Conservation (phyloP, 2,797 vertebrate species). For the Serranus cabrilla region DNA sequence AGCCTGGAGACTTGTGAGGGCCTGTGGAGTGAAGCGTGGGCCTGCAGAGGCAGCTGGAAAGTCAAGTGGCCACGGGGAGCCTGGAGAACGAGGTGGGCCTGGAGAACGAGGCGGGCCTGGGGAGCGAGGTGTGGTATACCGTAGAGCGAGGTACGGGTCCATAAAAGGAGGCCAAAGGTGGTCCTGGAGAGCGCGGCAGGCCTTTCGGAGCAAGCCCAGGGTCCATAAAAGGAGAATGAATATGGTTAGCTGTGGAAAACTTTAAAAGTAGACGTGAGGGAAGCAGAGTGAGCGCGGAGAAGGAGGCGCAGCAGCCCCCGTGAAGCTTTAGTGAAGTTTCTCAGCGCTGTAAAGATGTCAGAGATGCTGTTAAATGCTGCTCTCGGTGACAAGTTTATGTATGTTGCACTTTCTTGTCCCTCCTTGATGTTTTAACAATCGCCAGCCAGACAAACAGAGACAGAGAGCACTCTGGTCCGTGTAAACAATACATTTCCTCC, state of each 20-base stretch:
- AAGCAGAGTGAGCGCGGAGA: slow-evolving; percentile 35
- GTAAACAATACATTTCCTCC: slow-evolving; percentile 56
- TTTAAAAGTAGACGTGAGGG: slow-evolving; percentile 19
- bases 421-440: slow-evolving; percentile 43
- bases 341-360: slow-evolving; percentile 15
- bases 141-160: background rate
- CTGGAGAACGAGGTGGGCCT: slow-evolving; percentile 45
- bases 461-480: slow-evolving; percentile 6
- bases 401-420: slow-evolving; percentile 9
- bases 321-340: slow-evolving; percentile 26
- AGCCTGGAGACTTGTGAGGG: slow-evolving; percentile 80
- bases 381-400: slow-evolving; percentile 31
- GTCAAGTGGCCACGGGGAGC: slow-evolving; percentile 72
- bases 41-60: slow-evolving; percentile 67
- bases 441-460: slow-evolving; percentile 21
- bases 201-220: slow-evolving; percentile 2
- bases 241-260: slow-evolving; percentile 45
- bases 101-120: slow-evolving; percentile 50
- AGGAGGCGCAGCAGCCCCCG: background rate
- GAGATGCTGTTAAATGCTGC: slow-evolving; percentile 23
- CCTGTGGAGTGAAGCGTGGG: slow-evolving; percentile 88
- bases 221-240: slow-evolving; percentile 61
- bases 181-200: slow-evolving; percentile 36
- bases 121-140: slow-evolving; percentile 22
- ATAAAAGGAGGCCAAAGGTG: background rate